Conservation (phyloP, 2,888 invertebrate species). For the Cheilosia variabilis region DNA sequence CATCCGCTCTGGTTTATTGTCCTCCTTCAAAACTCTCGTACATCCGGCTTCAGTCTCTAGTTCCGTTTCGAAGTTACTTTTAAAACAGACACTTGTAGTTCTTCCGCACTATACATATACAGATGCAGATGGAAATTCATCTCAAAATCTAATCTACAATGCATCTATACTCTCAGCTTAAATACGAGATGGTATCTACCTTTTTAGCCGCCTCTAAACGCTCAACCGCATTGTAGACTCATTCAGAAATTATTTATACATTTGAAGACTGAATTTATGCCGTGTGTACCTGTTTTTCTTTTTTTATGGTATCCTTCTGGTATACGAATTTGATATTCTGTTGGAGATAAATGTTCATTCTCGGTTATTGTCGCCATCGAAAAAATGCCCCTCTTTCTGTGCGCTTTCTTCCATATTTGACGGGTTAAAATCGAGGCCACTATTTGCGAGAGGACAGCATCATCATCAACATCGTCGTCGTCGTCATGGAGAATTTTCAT, state of each 20-base stretch:
- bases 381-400: background rate
- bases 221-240: conserved; percentile 20
- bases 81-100: background rate
- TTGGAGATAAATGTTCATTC: conserved; percentile 37
- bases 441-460: conserved; percentile 46
- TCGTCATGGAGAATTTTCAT: conserved; percentile 16
- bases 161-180: conserved; percentile 13
- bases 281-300: background rate
- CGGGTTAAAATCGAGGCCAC: conserved; percentile 59
- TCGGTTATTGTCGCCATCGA: conserved; percentile 26
- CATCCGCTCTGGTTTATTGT: background rate
- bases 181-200: background rate
- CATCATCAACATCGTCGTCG: conserved; percentile 4
- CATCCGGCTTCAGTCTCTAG: background rate
- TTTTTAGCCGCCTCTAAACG: background rate
- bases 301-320: no score
- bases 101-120: background rate
- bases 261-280: conserved; percentile 18
- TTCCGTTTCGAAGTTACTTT: conserved; percentile 1
- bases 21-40: background rate
- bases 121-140: background rate
- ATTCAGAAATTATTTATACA: conserved; percentile 16
- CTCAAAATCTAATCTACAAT: background rate
- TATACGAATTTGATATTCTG: conserved; percentile 46
- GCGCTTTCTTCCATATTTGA: conserved; percentile 32